phyloP scores from a whole-genome alignment of 2,888 invertebrate genomes.

The Crocallis elinguaria region DNA sequence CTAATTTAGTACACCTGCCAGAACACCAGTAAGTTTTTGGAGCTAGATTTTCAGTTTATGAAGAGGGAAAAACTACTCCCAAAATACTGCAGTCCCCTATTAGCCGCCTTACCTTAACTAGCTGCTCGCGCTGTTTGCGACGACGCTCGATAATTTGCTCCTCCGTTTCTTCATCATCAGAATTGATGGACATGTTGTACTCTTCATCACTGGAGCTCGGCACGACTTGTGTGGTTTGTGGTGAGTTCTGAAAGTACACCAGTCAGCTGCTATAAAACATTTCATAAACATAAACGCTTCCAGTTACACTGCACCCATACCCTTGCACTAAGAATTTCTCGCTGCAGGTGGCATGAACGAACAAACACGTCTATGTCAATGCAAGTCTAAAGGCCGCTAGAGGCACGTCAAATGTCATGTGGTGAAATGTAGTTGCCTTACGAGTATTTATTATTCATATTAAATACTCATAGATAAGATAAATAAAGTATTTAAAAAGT shows the following conservation, averaged over 20 bases:
- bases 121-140: constrained; percentile 93
- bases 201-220: constrained; percentile 90
- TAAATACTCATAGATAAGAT: no score
- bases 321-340: no score
- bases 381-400: background rate
- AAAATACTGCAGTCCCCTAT: background rate
- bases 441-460: no score
- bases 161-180: constrained; percentile 94
- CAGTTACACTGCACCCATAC: background rate
- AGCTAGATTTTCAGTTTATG: no score
- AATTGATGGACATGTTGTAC: constrained; percentile 89
- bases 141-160: constrained; percentile 96
- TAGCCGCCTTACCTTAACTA: constrained; percentile 88
- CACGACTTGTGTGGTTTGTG: constrained; percentile 90
- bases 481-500: no score
- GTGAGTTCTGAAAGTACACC: constrained; percentile 81
- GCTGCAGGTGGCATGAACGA: no score
- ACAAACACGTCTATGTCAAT: background rate
- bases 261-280: background rate
- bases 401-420: no score
- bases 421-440: no score
- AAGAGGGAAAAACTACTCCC: no score
- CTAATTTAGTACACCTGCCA: no score
- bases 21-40: no score
- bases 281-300: background rate